Conservation (phyloP, 2,797 vertebrate genomes). For the Muscicapa comitata region DNA sequence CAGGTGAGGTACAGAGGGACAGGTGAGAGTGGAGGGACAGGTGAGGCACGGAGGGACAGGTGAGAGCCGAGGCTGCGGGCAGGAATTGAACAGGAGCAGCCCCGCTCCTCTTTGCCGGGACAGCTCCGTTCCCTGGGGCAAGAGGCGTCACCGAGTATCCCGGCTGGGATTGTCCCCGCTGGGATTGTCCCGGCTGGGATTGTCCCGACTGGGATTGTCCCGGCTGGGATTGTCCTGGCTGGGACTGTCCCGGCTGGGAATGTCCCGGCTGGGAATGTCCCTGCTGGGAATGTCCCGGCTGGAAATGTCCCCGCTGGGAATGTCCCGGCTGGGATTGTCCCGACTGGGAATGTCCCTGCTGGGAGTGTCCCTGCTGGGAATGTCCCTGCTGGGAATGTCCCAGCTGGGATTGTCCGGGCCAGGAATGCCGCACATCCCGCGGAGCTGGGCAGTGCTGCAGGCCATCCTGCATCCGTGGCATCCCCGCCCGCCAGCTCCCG, state of each 20-base stretch:
- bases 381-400: too few species aligned
- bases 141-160: fast-evolving
- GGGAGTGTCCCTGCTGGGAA: neutral
- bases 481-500: neutral
- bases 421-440: fast-evolving
- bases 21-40: too few species aligned
- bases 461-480: neutral
- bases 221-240: too few species aligned
- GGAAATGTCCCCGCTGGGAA: neutral
- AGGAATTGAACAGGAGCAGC: neutral
- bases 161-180: fast-evolving
- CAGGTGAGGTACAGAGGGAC: too few species aligned
- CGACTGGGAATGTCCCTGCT: neutral
- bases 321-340: too few species aligned
- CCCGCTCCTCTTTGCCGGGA: neutral
- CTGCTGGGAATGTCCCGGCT: fast-evolving
- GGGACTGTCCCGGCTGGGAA: too few species aligned
- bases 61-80: neutral
- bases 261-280: neutral
- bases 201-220: too few species aligned
- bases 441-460: neutral
- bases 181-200: too few species aligned
- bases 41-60: too few species aligned
- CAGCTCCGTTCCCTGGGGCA: neutral
- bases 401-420: too few species aligned